Evolutionary conservation across 2,113 vertebrate genomes (phyloP).

Genomic region (Riparia riparia): DNA sequence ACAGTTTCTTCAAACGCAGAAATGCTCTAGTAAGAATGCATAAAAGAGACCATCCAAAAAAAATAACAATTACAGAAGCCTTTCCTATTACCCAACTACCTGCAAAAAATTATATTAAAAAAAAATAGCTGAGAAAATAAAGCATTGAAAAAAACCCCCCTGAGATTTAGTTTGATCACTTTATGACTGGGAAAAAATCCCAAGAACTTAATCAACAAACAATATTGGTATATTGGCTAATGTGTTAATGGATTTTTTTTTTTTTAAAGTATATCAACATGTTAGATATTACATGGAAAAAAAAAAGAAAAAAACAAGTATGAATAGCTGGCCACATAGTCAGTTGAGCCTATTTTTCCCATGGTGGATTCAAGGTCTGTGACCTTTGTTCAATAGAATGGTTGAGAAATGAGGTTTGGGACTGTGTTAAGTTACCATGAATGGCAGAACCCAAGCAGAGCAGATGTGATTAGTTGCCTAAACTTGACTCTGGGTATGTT

Average conservation of each 20-base stretch:
- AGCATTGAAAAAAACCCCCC: neutral
- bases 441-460: neutral
- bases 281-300: neutral
- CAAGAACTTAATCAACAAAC: neutral
- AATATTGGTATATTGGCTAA: neutral
- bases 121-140: neutral
- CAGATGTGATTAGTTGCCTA: neutral
- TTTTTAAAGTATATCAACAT: neutral
- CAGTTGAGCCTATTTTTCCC: neutral
- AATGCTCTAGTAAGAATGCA: neutral
- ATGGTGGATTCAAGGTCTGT: neutral
- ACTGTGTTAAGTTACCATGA: neutral
- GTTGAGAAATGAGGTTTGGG: neutral
- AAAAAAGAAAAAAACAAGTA: neutral
- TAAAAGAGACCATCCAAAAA: neutral
- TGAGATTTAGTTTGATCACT: neutral
- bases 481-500: neutral
- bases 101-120: neutral
- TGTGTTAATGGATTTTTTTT: neutral
- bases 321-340: neutral
- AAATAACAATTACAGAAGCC: neutral
- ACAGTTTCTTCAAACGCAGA: neutral
- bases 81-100: neutral
- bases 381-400: constrained; percentile 5
- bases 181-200: neutral